Evolutionary conservation across 2,888 invertebrate genomes (phyloP), one percentile per base, ranked within the genome.

Genomic region (Pseudolycoriella hygida): DNA sequence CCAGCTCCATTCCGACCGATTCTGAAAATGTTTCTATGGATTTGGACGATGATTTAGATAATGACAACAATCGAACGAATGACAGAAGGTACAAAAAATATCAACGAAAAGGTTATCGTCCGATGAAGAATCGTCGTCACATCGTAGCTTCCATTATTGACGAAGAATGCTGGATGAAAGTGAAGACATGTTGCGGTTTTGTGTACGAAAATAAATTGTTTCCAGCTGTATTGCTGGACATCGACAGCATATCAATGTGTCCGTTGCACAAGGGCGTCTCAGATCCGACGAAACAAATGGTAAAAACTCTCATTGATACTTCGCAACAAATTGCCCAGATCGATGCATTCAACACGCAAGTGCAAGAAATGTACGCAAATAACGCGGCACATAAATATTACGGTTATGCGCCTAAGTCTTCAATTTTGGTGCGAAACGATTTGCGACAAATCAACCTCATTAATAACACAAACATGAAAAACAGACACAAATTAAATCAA

Each of bases 171-270:
- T 58, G 65, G 55, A 48, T 53, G 15, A 53, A 56, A 12, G 44
- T 59, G 3, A 57, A 58, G 44, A 56, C 60, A 1, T 66, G 66
- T 49, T 66, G 65, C 49, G 66, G 66, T 4, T 43, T 54, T 19
- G 50, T 56, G 0, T 57, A 56, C 45, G 57, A 58, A 47, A 56
- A 57, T 47, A 44, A 50, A 10, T 42, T 51, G 42, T 47, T 57
- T 20, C 53, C 53, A 46, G 54, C 59, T 38, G 49, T 63, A 31
- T 56, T 66, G n/a, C 48, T 66, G 8, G 59, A 66, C 52, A n/a
- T 44, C n/a, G 2, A 43, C 3, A 8, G 4, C 25, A 25, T 8
- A 25, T 6, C 25, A 6, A 8, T 25, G 25, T 25, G 25, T 25
- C 25, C 25, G 8, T 25, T 25, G 8, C 25, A 25, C 8, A 25